A percentile compares a stretch with the other conserved stretches of the same genome.
phyloP scores from a whole-genome alignment of 2,113 vertebrate genomes.

The Paralichthys olivaceus region DNA sequence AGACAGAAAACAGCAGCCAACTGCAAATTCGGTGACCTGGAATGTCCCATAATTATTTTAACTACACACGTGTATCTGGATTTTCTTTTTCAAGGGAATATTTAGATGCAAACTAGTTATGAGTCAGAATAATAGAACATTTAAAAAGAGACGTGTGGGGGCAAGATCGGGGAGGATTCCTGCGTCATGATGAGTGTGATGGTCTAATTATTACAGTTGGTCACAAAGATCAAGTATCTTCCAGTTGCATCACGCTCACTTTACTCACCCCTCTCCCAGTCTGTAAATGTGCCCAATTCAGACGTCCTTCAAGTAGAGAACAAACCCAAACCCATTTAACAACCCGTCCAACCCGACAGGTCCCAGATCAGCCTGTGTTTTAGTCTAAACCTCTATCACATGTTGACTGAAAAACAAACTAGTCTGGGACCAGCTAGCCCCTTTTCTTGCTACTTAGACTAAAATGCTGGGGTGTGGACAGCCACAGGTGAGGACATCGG shows the following conservation, averaged over 20 bases:
- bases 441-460: conserved; percentile 61
- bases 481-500: conserved; percentile 56
- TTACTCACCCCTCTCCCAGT: conserved; percentile 80
- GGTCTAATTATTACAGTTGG: conserved; percentile 91
- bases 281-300: conserved; percentile 86
- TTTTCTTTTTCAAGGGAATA: conserved; percentile 71
- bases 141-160: conserved; percentile 55
- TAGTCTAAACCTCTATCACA: conserved; percentile 30
- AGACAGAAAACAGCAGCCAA: conserved; percentile 40
- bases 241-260: conserved; percentile 86
- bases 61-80: conserved; percentile 65
- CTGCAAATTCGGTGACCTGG: conserved; percentile 63
- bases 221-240: conserved; percentile 96
- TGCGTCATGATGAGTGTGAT: conserved; percentile 73
- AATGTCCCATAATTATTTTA: conserved; percentile 64
- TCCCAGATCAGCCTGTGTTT: conserved; percentile 57
- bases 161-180: conserved; percentile 76
- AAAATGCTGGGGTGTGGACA: conserved; percentile 69
- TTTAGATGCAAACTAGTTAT: conserved; percentile 85
- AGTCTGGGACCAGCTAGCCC: conserved; percentile 40
- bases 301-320: conserved; percentile 92
- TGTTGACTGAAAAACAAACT: conserved; percentile 46
- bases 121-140: conserved; percentile 73
- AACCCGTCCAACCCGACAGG: conserved; percentile 37
- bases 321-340: conserved; percentile 53